Evolutionary conservation across 2,113 vertebrate species (phyloP), one percentile per base, ranked within the genome.

Genomic region (Oxyruncus cristatus): DNA sequence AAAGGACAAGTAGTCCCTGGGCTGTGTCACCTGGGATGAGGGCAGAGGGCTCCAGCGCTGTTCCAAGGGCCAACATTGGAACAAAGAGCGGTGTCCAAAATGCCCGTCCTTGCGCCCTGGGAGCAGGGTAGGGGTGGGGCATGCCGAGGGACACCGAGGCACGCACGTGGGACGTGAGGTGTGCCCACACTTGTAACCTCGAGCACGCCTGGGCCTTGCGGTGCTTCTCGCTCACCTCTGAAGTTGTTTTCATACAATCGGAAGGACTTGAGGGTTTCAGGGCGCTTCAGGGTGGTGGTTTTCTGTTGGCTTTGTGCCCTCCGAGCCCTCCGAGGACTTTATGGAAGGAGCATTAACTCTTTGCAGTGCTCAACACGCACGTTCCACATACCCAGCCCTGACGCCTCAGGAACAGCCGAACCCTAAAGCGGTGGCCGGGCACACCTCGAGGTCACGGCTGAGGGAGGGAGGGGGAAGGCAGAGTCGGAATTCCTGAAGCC

Each of bases 21-120:
- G 66, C 30, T 13, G 61, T 35, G 62, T 35, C 42, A 12, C 59
- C 39, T 24, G 49, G 28, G 49, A 28, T 24, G 35, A 42, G 53
- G 15, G 37, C 68, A 63, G 39, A 59, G 33, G 33, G 41, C 55
- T 47, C n/a, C 59, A 4, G 72, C 9, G 1, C 23, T 18, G 28
- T 49, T 49, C 49, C 12, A 49, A 49, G 42, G 32, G 55, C 67
- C 47, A 2, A 4, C 41, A 47, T 21, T 11, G 14, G 5, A 82
- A 82, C 78, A 92, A 77, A 89, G 96, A 89, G 82, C 65, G 63
- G 39, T 49, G 95, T 85, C 58, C 22, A 13, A 53, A 73, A 44
- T 52, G 70, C 12, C 77, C 5, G 49, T 56, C 15, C 24, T 41
- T 12, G 42, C 24, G 5, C 52, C 39, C 37, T 0, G 12, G 26